These are phyloP conservation scores for Chaetogeoica ovagalla DNA, from an alignment of 2,888 invertebrate species.

Conservation along the genomic window DNA sequence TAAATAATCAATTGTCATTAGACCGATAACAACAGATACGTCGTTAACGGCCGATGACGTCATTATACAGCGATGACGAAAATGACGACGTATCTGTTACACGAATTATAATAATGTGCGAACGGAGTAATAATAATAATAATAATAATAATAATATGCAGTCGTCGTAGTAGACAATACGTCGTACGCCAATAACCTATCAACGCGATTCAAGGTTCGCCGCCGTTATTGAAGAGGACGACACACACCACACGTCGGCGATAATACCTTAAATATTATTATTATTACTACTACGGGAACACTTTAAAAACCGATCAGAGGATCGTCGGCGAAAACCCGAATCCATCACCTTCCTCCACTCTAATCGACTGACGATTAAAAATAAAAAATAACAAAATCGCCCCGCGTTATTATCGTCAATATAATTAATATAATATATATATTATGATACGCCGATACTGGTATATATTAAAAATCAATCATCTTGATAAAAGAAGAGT, in stretches of 20 bases:
- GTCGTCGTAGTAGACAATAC: not conserved
- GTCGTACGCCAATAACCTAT: constrained; percentile 38
- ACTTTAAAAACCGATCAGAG: not conserved
- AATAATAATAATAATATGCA: not conserved
- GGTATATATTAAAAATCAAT: constrained; percentile 5
- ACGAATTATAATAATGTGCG: not conserved
- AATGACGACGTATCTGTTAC: constrained; percentile 9
- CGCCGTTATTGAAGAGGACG: not conserved
- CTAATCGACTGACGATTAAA: not conserved
- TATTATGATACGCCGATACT: too few species aligned
- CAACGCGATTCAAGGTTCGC: constrained; percentile 13
- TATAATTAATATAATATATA: too few species aligned
- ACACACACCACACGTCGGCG: too few species aligned
- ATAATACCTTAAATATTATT: too few species aligned
- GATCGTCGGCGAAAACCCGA: not conserved
- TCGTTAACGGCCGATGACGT: constrained; percentile 1
- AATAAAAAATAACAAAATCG: not conserved
- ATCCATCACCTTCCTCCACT: not conserved
- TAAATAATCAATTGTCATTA: not conserved
- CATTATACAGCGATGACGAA: constrained; percentile 11
- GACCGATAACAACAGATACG: not conserved
- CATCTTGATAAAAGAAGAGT: not conserved
- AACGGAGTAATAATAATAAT: not conserved
- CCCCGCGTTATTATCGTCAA: too few species aligned
- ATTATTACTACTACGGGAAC: not conserved